phyloP scores from a whole-genome alignment of 92 coral and sea anemone species.

The Bergia puertoricense region DNA sequence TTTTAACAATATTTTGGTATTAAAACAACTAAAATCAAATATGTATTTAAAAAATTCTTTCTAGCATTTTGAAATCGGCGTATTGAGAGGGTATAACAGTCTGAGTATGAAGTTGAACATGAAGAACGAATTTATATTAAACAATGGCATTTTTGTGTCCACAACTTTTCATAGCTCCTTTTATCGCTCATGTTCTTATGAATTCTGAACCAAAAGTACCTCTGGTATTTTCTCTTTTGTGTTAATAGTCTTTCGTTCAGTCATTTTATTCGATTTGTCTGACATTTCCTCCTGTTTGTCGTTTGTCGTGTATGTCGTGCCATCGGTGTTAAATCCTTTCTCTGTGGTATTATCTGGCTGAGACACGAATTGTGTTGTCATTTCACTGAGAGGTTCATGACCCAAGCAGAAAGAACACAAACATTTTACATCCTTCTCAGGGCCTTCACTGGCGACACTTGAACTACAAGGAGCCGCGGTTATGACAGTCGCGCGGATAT shows the following conservation, averaged over 20 bases:
- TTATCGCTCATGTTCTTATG: too few species aligned
- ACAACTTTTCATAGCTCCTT: not conserved
- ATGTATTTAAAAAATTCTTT: too few species aligned
- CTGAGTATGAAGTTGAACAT: too few species aligned
- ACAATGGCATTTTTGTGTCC: not conserved
- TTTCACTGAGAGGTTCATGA: slow-evolving; percentile 24
- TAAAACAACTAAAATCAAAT: too few species aligned
- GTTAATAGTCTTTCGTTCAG: not conserved
- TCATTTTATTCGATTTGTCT: not conserved
- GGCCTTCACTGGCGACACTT: not conserved
- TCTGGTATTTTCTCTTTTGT: not conserved
- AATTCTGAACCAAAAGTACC: not conserved
- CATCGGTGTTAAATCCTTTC: not conserved
- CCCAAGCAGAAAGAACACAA: slow-evolving; percentile 28
- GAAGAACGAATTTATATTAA: too few species aligned
- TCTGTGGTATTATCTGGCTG: not conserved
- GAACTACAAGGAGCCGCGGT: slow-evolving; percentile 26
- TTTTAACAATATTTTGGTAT: too few species aligned
- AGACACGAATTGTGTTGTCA: not conserved
- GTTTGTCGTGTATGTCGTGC: not conserved
- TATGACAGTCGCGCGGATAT: slow-evolving; percentile 10
- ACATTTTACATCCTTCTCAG: slow-evolving; percentile 27
- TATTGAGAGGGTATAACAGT: too few species aligned
- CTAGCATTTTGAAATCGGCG: too few species aligned
- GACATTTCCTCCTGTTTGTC: not conserved